Conservation (phyloP, 2,888 invertebrate species). For the Andrena marginata region DNA sequence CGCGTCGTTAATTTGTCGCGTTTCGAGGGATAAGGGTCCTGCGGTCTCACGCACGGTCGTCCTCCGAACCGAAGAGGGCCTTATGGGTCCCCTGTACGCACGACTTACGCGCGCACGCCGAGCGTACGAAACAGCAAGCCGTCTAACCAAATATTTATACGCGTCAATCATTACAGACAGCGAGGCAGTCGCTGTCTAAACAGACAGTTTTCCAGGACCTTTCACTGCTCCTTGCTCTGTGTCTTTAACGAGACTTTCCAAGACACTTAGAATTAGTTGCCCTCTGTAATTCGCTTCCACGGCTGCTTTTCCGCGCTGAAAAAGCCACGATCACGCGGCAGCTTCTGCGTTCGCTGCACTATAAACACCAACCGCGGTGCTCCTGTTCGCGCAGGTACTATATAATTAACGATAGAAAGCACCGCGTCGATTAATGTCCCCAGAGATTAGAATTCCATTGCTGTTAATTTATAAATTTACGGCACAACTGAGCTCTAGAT, state of each 20-base stretch:
- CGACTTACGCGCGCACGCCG: constrained; percentile 48
- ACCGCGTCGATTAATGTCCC: background rate
- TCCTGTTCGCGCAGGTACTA: background rate
- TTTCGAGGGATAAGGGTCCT: constrained; percentile 34
- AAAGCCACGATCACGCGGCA: constrained; percentile 8
- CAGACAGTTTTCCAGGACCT: constrained; percentile 71
- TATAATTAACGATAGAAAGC: background rate
- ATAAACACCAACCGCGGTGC: background rate
- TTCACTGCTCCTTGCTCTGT: constrained; percentile 65
- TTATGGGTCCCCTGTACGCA: constrained; percentile 27
- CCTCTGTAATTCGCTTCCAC: constrained; percentile 62
- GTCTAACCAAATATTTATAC: constrained; percentile 80
- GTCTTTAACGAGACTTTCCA: constrained; percentile 66
- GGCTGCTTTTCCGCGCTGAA: constrained; percentile 54
- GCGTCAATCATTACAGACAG: constrained; percentile 77
- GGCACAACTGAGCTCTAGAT: background rate
- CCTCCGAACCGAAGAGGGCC: background rate
- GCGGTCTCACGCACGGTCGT: constrained; percentile 42
- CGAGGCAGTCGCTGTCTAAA: constrained; percentile 78
- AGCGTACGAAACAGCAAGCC: constrained; percentile 70
- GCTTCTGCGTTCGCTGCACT: background rate
- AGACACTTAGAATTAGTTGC: constrained; percentile 55
- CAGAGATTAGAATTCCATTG: background rate
- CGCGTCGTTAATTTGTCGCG: constrained; percentile 56
- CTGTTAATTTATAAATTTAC: background rate